Conservation (phyloP, 2,113 vertebrate species). For the Procavia capensis region DNA sequence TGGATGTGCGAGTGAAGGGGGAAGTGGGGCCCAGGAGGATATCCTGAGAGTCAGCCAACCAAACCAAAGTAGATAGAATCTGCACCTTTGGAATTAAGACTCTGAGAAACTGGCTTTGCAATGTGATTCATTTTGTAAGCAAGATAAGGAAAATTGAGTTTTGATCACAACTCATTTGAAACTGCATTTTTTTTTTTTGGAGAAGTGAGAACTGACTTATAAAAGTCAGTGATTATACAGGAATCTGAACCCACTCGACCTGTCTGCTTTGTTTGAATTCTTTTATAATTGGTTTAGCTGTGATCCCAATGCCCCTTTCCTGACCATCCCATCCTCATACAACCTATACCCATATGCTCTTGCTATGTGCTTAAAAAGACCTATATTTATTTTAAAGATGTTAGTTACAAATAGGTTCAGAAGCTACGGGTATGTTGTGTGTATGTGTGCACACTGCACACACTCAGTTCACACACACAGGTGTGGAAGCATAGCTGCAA, state of each 20-base stretch:
- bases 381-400: background rate
- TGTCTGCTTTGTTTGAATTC: slow-evolving; percentile 54
- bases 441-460: background rate
- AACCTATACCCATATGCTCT: background rate
- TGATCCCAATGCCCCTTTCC: background rate
- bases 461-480: accelerated
- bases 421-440: background rate
- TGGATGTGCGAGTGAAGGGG: too few relatives aligned
- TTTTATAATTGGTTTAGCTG: slow-evolving; percentile 42
- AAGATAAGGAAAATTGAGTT: slow-evolving; percentile 51
- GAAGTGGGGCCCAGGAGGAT: too few relatives aligned
- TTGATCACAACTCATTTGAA: slow-evolving; percentile 63
- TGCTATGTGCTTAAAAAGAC: background rate
- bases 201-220: slow-evolving; percentile 62
- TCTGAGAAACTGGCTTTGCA: slow-evolving; percentile 31
- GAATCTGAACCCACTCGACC: slow-evolving; percentile 73
- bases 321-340: background rate
- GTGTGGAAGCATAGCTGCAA: background rate
- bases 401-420: background rate
- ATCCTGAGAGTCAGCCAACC: slow-evolving; percentile 3
- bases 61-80: slow-evolving; percentile 37
- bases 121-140: slow-evolving; percentile 39
- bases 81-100: slow-evolving; percentile 18
- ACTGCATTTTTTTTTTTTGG: slow-evolving; percentile 71
- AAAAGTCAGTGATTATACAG: slow-evolving; percentile 71